Conservation (phyloP, 2,113 vertebrate species). For the Aegotheles bennettii region DNA sequence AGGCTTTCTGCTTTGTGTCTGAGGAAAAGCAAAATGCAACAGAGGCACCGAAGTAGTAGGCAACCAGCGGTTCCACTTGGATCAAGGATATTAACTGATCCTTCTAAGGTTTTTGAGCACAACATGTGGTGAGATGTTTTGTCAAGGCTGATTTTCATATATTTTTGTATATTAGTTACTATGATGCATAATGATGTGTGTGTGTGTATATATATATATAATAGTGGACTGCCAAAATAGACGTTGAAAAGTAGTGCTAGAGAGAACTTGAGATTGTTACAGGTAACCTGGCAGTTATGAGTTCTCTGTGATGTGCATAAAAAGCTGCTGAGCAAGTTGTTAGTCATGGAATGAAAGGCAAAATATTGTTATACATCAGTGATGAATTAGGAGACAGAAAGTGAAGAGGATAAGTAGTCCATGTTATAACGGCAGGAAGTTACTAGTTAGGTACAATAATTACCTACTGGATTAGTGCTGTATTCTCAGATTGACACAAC, state of each 20-base stretch:
- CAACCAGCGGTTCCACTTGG: conserved; percentile 83
- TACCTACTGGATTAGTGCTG: rapidly evolving
- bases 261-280: background rate
- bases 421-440: background rate
- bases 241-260: background rate
- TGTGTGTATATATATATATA: background rate
- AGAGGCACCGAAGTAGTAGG: conserved; percentile 67
- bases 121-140: conserved; percentile 87
- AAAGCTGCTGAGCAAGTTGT: background rate
- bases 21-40: conserved; percentile 54
- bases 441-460: background rate
- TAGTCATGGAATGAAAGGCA: background rate
- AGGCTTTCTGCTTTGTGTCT: conserved; percentile 62
- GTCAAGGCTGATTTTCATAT: background rate
- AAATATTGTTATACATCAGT: background rate
- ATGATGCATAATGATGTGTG: background rate
- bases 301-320: background rate
- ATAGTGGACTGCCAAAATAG: background rate
- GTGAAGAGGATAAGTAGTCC: background rate
- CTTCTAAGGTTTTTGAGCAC: conserved; percentile 84
- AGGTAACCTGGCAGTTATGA: background rate
- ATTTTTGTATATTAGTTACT: background rate
- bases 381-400: background rate
- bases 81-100: conserved; percentile 83
- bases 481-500: background rate